Conservation (phyloP, 1,140 invertebrate genomes). For the Bursaphelenchus mucronatus region DNA sequence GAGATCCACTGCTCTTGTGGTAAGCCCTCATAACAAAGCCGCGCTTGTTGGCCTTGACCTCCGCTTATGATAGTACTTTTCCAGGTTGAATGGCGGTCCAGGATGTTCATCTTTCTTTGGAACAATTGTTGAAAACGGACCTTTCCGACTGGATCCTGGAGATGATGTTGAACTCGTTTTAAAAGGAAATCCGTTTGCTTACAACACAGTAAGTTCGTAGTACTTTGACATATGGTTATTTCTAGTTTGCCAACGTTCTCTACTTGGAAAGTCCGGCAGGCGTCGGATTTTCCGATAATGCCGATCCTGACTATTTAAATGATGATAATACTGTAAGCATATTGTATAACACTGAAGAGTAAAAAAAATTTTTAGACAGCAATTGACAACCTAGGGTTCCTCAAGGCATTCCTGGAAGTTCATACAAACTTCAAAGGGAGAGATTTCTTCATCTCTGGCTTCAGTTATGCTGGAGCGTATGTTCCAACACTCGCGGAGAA, state of each 20-base stretch:
- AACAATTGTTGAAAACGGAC: too few relatives aligned
- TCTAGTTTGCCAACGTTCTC: too few relatives aligned
- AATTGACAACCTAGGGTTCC: slow-evolving; percentile 62
- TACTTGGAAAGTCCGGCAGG: too few relatives aligned
- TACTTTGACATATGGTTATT: too few relatives aligned
- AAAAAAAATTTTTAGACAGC: slow-evolving; percentile 55
- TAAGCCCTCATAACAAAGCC: slow-evolving; percentile 66
- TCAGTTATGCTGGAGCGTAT: slow-evolving; percentile 63
- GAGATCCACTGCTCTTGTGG: slow-evolving; percentile 66
- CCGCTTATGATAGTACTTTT: slow-evolving; percentile 59
- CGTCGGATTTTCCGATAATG: too few relatives aligned
- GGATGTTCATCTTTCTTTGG: too few relatives aligned
- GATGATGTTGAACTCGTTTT: too few relatives aligned
- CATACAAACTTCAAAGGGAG: slow-evolving; percentile 64
- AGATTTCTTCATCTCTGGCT: slow-evolving; percentile 64
- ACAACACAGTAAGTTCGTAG: too few relatives aligned
- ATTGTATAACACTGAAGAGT: too few relatives aligned
- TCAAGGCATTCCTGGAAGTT: slow-evolving; percentile 64
- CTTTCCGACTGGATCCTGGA: too few relatives aligned
- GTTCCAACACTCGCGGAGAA: slow-evolving; percentile 27
- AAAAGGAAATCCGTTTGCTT: too few relatives aligned
- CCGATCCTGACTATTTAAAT: slow-evolving; percentile 41
- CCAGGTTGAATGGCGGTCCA: too few relatives aligned
- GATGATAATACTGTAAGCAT: slow-evolving; percentile 64
- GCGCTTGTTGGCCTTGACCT: slow-evolving; percentile 63